Percentiles rank a stretch among this genome's conserved stretches.
These are phyloP conservation scores for Galaxias olidus DNA, from an alignment of 2,797 vertebrate genomes.

Conservation along the genomic window DNA sequence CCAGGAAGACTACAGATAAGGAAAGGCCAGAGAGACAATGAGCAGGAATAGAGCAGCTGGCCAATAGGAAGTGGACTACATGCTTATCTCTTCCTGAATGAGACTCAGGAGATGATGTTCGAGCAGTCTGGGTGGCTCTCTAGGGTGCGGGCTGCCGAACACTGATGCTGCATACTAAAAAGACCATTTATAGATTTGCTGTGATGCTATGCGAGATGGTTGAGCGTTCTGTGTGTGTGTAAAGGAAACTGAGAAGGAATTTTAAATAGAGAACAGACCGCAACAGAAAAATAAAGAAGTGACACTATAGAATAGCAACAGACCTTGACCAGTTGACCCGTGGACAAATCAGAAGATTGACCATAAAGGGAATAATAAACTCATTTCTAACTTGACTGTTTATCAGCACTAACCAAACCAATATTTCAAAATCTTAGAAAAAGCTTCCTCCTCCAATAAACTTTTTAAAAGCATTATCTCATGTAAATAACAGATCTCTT, in stretches of 20 bases:
- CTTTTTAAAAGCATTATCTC: too few relatives aligned
- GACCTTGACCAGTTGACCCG: too few relatives aligned
- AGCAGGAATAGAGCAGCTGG: slow-evolving; percentile 43
- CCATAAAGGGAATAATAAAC: too few relatives aligned
- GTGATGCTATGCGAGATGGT: background rate
- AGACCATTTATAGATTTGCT: background rate
- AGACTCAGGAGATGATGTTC: slow-evolving; percentile 53
- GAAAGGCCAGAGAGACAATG: slow-evolving; percentile 57
- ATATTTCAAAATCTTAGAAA: background rate
- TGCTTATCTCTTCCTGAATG: slow-evolving; percentile 71
- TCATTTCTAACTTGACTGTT: too few relatives aligned
- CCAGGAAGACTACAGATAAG: slow-evolving; percentile 59
- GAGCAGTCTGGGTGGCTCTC: background rate
- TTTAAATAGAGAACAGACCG: slow-evolving; percentile 10
- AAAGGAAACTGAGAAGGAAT: too few relatives aligned
- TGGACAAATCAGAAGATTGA: too few relatives aligned
- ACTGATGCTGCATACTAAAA: background rate
- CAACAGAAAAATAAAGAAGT: background rate
- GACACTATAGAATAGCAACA: too few relatives aligned
- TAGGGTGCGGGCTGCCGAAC: too few relatives aligned
- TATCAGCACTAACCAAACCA: background rate
- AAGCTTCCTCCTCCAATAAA: too few relatives aligned
- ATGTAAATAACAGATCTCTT: too few relatives aligned
- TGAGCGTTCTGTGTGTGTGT: background rate
- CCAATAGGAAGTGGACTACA: slow-evolving; percentile 69